Conservation (phyloP, 2,797 vertebrate genomes). For the Onychomys leucogaster region DNA sequence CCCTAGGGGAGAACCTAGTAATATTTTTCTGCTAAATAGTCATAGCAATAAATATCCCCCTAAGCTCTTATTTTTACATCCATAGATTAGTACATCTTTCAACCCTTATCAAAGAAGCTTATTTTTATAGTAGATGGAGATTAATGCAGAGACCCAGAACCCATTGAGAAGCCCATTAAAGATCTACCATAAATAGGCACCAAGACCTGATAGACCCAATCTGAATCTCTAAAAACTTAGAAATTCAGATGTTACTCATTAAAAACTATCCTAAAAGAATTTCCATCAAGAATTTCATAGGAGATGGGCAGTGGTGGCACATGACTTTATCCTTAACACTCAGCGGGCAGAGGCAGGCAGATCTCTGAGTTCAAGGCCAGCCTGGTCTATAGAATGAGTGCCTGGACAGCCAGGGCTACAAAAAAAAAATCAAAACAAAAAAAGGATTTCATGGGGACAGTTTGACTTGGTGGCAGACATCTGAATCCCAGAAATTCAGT, state of each 20-base stretch:
- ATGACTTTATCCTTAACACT: no score
- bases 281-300: not conserved
- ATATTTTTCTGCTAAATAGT: not conserved
- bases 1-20: not conserved
- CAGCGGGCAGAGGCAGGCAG: no score
- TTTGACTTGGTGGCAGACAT: not conserved
- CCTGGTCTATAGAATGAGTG: no score
- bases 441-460: not conserved
- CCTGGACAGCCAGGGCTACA: no score
- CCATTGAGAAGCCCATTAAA: not conserved
- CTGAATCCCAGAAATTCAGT: not conserved
- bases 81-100: not conserved
- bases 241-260: not conserved
- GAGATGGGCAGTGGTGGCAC: no score
- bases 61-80: not conserved
- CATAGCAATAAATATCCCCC: not conserved
- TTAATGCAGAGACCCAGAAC: not conserved
- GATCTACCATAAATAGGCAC: not conserved
- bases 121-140: not conserved
- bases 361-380: no score
- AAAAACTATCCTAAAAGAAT: not conserved
- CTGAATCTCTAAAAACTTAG: not conserved
- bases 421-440: no score
- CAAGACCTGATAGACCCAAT: not conserved
- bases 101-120: not conserved